These are phyloP conservation scores for Motacilla tschutschensis DNA, from an alignment of 2,113 vertebrate species.

Conservation along the genomic window DNA sequence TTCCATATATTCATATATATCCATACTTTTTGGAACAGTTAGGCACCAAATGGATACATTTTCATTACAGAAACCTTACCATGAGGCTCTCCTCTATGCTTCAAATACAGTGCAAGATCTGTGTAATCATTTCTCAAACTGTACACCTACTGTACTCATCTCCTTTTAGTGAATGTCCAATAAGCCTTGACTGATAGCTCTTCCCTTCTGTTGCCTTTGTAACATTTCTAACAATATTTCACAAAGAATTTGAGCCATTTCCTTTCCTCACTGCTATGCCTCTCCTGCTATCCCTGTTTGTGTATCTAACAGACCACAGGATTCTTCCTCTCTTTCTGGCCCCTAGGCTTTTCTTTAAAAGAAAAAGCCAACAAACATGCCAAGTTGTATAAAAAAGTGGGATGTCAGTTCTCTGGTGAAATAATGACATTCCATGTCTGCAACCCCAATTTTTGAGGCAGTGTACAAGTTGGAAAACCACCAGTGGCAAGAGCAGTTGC, in stretches of 20 bases:
- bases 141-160: background rate
- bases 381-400: constrained; percentile 62
- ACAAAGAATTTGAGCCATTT: constrained; percentile 23
- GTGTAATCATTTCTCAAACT: background rate
- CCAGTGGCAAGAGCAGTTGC: constrained; percentile 80
- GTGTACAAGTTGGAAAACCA: constrained; percentile 58
- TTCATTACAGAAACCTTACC: background rate
- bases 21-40: background rate
- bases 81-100: background rate
- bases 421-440: constrained; percentile 35
- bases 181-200: constrained; percentile 4
- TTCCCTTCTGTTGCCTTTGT: background rate
- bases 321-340: constrained; percentile 45
- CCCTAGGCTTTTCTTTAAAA: constrained; percentile 65
- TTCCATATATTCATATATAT: background rate
- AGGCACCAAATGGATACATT: background rate
- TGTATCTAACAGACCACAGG: background rate
- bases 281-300: constrained; percentile 13
- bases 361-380: constrained; percentile 62
- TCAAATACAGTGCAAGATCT: background rate
- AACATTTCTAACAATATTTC: constrained; percentile 10
- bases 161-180: background rate
- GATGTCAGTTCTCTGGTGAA: constrained; percentile 40
- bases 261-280: background rate
- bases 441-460: constrained; percentile 44